Evolutionary conservation across 2,888 invertebrate species (phyloP), one percentile per base, ranked within the genome.

Genomic region (Lithophane leautieri): DNA sequence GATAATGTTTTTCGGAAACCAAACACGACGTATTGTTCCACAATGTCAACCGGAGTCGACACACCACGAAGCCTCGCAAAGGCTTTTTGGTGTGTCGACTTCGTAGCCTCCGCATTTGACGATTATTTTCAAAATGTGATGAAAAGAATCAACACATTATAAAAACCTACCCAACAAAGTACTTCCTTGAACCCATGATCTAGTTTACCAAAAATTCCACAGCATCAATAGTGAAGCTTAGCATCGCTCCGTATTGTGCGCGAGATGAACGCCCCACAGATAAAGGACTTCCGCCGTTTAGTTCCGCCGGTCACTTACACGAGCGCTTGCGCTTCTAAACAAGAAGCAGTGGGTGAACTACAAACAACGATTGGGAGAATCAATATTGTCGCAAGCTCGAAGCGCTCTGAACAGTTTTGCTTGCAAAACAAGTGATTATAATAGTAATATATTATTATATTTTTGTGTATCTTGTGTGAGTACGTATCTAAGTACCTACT

Each of bases 231-330:
- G 71, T 62, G 54, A 73, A 76, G 79, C 69, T 83, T 61, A 65
- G 61, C 62, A 42, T 72, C 69, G 19, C 62, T 70, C 71, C 78
- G 75, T 74, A 82, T 85, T 83, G 79, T 86, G 89, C 87, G 82
- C 76, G 92, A 95, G 95, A 95, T 95, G 95, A 95, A 95, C 90
- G 94, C 88, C 94, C 94, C 79, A 69, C 84, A 89, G 82, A 95
- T 94, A 95, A 95, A 95, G 94, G 91, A 93, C 94, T 93, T 96
- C 96, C 95, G 95, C 89, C 83, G 87, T 86, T 94, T 93, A 93
- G 94, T 94, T 95, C 93, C 95, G 93, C 93, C 88, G 90, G 86
- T 89, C 88, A 90, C 87, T 89, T 87, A 90, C 91, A 90, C 92
- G 90, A 89, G 92, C 86, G 87, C 85, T 40, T 70, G 70, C 73